Conservation (phyloP, 2,888 invertebrate species). For the Flexamia atlantica region DNA sequence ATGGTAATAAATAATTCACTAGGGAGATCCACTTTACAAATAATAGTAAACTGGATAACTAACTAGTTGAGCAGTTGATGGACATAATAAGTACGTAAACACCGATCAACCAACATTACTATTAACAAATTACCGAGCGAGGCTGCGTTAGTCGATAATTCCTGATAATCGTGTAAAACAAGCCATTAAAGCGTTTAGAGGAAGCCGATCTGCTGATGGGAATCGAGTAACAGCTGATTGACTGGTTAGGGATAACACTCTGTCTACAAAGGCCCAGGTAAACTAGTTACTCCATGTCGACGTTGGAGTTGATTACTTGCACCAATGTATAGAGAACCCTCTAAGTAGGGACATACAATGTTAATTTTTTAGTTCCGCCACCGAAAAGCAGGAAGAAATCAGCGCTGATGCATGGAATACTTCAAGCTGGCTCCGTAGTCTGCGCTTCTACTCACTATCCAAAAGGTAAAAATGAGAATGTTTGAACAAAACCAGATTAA, state of each 20-base stretch:
- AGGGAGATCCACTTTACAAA: neutral
- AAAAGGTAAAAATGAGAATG: too few relatives aligned
- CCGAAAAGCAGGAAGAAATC: too few relatives aligned
- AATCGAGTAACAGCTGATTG: slow-evolving; percentile 7
- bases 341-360: too few relatives aligned
- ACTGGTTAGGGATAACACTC: slow-evolving; percentile 14
- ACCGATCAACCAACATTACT: neutral
- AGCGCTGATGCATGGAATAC: too few relatives aligned
- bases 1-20: neutral
- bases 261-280: slow-evolving; percentile 32
- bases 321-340: too few relatives aligned
- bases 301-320: slow-evolving; percentile 9
- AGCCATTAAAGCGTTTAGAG: slow-evolving; percentile 46
- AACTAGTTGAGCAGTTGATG: neutral
- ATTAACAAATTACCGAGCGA: slow-evolving; percentile 23
- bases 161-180: slow-evolving; percentile 26
- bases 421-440: too few relatives aligned
- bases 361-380: too few relatives aligned
- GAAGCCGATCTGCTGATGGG: slow-evolving; percentile 21
- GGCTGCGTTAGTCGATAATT: neutral
- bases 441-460: too few relatives aligned
- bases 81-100: neutral
- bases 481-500: too few relatives aligned
- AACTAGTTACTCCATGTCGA: slow-evolving; percentile 6
- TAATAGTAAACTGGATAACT: neutral